phyloP scores from a whole-genome alignment of 1,140 invertebrate species.

The Zaprionus davidi region DNA sequence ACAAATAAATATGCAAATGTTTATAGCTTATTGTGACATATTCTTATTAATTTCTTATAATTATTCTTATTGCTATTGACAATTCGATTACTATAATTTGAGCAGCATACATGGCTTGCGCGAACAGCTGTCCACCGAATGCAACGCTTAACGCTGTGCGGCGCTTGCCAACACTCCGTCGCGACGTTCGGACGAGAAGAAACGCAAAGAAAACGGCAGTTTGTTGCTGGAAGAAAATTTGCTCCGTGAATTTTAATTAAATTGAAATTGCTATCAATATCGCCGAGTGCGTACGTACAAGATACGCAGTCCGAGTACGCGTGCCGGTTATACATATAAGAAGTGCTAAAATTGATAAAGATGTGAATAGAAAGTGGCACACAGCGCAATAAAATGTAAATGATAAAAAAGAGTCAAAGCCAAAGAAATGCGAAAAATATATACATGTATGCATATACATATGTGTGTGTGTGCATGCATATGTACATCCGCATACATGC shows the following conservation, averaged over 20 bases:
- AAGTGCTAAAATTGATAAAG: slow-evolving; percentile 35
- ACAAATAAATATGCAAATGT: not conserved
- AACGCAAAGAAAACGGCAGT: slow-evolving; percentile 53
- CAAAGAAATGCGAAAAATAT: slow-evolving; percentile 57
- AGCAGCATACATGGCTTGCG: slow-evolving; percentile 27
- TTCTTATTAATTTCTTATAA: not conserved
- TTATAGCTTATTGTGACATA: not conserved
- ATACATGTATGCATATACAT: slow-evolving; percentile 22
- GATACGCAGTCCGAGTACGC: slow-evolving; percentile 20
- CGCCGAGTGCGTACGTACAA: slow-evolving; percentile 37
- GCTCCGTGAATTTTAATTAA: slow-evolving; percentile 47
- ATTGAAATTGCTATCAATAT: slow-evolving; percentile 38
- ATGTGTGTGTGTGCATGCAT: slow-evolving; percentile 14
- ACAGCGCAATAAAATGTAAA: slow-evolving; percentile 50
- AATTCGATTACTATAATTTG: not conserved
- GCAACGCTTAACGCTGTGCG: slow-evolving; percentile 27
- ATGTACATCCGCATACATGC: slow-evolving; percentile 33
- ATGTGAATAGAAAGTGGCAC: slow-evolving; percentile 50
- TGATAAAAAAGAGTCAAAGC: slow-evolving; percentile 47
- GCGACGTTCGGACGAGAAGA: slow-evolving; percentile 49
- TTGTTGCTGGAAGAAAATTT: slow-evolving; percentile 41
- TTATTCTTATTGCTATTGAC: not conserved
- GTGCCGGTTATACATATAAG: slow-evolving; percentile 38
- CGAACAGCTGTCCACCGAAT: slow-evolving; percentile 44
- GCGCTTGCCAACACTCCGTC: slow-evolving; percentile 44